Conservation (phyloP, 1,140 invertebrate genomes). For the Capitella teleta region DNA sequence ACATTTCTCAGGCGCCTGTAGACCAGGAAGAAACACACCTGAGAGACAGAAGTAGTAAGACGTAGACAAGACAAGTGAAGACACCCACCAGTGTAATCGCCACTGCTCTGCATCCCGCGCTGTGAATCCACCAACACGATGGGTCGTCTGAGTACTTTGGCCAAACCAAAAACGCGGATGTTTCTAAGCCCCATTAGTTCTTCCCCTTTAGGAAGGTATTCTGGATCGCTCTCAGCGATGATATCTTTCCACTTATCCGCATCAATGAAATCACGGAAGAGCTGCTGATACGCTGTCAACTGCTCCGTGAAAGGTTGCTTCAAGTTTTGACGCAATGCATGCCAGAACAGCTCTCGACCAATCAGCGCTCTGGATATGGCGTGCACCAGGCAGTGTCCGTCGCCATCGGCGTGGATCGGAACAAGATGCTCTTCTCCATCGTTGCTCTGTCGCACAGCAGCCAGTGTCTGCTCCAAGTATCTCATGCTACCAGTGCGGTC, state of each 20-base stretch:
- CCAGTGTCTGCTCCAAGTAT: constrained; percentile 42
- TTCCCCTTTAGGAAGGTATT: constrained; percentile 38
- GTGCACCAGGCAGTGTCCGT: constrained; percentile 48
- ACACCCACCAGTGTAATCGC: constrained; percentile 43
- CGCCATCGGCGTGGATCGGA: constrained; percentile 46
- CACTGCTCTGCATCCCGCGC: constrained; percentile 39
- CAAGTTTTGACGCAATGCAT: constrained; percentile 42
- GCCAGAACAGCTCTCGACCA: constrained; percentile 47
- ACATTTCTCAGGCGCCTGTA: constrained; percentile 30
- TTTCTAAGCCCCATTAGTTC: constrained; percentile 44
- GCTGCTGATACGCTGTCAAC: constrained; percentile 38
- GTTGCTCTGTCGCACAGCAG: constrained; percentile 37
- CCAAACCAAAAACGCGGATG: constrained; percentile 47
- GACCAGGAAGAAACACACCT: constrained; percentile 41
- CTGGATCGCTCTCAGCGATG: constrained; percentile 45
- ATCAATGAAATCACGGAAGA: constrained; percentile 44
- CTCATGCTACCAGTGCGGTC: constrained; percentile 39
- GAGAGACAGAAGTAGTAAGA: too few species aligned
- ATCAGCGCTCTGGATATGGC: constrained; percentile 44
- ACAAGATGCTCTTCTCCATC: constrained; percentile 38
- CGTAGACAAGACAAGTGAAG: too few species aligned
- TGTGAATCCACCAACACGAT: constrained; percentile 45
- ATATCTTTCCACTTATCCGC: constrained; percentile 43
- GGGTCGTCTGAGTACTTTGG: constrained; percentile 44
- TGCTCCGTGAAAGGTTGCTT: constrained; percentile 39